Conservation (phyloP, 1,140 invertebrate genomes). For the Hypsibius dujardini region DNA sequence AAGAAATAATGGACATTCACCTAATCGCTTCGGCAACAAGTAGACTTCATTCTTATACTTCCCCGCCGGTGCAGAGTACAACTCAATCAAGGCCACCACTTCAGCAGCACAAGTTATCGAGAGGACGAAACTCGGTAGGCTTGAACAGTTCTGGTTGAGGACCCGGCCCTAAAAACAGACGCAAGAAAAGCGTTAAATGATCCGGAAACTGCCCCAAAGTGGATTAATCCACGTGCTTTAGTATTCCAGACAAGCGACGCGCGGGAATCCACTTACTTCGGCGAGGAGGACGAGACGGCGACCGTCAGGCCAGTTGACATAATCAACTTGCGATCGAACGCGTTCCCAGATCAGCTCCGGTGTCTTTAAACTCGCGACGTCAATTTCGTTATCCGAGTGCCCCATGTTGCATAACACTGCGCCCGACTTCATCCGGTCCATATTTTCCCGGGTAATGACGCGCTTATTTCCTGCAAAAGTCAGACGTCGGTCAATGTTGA, state of each 20-base stretch:
- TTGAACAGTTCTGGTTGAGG: conserved; percentile 88
- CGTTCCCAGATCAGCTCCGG: conserved; percentile 91
- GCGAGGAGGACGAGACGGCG: conserved; percentile 58
- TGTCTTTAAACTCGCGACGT: conserved; percentile 73
- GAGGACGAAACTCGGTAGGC: conserved; percentile 88
- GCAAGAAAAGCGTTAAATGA: too few species aligned
- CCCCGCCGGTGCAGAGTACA: conserved; percentile 80
- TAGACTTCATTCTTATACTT: conserved; percentile 94
- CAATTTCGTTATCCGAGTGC: conserved; percentile 92
- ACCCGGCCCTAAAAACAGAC: conserved; percentile 72
- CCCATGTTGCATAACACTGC: conserved; percentile 96
- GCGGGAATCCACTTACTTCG: conserved; percentile 34
- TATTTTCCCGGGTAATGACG: conserved; percentile 77
- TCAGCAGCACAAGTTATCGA: conserved; percentile 86
- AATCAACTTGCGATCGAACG: conserved; percentile 87
- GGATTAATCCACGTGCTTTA: too few species aligned
- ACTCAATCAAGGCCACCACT: conserved; percentile 80
- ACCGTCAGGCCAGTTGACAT: conserved; percentile 77
- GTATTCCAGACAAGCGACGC: not conserved
- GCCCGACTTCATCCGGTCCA: conserved; percentile 92
- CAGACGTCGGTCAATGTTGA: too few species aligned
- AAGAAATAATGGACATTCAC: conserved; percentile 40
- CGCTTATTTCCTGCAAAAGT: conserved; percentile 63
- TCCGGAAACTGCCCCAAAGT: too few species aligned
- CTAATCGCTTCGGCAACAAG: conserved; percentile 93